These are phyloP conservation scores for Omphaloscelis lunosa DNA, from an alignment of 2,888 invertebrate genomes.

Conservation along the genomic window DNA sequence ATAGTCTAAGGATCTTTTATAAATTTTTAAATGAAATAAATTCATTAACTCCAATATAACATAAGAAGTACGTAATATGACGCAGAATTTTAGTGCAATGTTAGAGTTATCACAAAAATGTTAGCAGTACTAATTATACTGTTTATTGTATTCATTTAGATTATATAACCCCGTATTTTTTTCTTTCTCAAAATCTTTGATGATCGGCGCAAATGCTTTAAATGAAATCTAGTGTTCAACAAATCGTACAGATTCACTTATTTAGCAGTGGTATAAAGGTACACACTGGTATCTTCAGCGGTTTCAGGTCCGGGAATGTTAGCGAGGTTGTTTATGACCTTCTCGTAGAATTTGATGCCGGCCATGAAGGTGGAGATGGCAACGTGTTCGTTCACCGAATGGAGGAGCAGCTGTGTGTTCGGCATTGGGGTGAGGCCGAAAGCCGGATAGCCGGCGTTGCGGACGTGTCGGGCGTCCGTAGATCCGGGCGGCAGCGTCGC, in stretches of 20 bases:
- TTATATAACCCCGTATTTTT: neutral
- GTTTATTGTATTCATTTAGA: neutral
- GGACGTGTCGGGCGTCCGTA: conserved; percentile 94
- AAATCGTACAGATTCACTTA: conserved; percentile 12
- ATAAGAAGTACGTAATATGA: neutral
- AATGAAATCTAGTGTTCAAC: neutral
- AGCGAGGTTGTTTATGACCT: conserved; percentile 78
- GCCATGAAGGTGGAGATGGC: conserved; percentile 92
- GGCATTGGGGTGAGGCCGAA: conserved; percentile 96
- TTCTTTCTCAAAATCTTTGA: neutral
- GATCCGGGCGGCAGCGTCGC: conserved; percentile 95
- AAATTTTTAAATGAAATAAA: neutral
- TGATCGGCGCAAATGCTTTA: neutral
- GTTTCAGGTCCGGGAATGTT: conserved; percentile 38
- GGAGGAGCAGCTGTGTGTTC: conserved; percentile 94
- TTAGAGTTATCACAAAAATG: neutral
- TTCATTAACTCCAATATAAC: neutral
- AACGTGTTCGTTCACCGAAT: conserved; percentile 95
- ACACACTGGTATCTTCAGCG: conserved; percentile 12
- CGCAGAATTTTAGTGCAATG: neutral
- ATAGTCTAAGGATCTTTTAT: neutral
- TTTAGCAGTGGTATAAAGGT: conserved; percentile 40
- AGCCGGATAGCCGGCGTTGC: conserved; percentile 94
- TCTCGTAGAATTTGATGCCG: conserved; percentile 94
- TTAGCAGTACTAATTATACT: neutral